These are phyloP conservation scores for Drosophila hamatofila DNA, from an alignment of 2,888 invertebrate genomes.

Conservation along the genomic window DNA sequence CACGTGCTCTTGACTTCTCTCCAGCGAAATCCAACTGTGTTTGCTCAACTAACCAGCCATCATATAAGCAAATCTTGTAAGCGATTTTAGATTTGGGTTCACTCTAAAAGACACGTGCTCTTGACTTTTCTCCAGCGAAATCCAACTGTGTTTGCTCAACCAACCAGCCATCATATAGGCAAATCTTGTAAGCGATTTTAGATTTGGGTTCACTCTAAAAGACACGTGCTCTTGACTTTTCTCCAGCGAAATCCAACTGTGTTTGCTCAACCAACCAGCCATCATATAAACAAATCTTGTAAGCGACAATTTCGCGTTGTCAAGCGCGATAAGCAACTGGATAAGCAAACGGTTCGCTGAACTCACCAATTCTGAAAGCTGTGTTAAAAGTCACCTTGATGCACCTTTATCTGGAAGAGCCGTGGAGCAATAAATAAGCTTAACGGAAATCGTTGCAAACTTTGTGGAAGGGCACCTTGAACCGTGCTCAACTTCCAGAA, in stretches of 20 bases:
- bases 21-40: neutral
- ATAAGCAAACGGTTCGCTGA: constrained; percentile 38
- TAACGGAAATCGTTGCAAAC: neutral
- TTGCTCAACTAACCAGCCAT: constrained; percentile 5
- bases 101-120: constrained; percentile 27
- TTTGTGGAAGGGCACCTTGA: neutral
- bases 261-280: constrained; percentile 7
- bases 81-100: constrained; percentile 43
- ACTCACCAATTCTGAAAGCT: constrained; percentile 11
- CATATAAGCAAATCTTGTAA: constrained; percentile 10
- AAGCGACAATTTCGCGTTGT: constrained; percentile 14
- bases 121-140: neutral
- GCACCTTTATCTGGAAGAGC: neutral
- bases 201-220: constrained; percentile 33
- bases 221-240: constrained; percentile 12
- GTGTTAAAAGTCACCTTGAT: constrained; percentile 16
- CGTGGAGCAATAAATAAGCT: neutral
- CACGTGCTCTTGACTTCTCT: constrained; percentile 11
- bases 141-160: constrained; percentile 13
- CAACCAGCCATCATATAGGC: constrained; percentile 2
- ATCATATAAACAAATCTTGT: constrained; percentile 11
- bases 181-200: constrained; percentile 40
- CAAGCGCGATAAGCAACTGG: constrained; percentile 37
- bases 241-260: neutral
- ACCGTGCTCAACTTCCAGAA: fast-evolving